Conservation (phyloP, 2,888 invertebrate genomes). For the Tiphia femorata region DNA sequence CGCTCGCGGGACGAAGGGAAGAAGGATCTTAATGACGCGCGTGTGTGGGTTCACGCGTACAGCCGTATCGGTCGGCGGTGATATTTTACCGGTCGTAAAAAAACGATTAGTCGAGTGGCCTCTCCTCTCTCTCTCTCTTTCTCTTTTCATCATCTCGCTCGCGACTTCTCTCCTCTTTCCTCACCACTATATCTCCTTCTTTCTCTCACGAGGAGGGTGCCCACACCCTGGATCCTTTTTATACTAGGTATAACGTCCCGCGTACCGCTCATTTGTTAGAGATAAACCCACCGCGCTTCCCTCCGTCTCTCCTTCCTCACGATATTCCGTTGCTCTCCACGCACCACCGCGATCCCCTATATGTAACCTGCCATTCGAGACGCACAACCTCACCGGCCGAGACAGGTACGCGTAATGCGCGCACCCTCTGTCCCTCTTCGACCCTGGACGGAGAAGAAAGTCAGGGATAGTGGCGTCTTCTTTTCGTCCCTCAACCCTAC, state of each 20-base stretch:
- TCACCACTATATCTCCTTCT: no score
- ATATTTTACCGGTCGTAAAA: conserved; percentile 44
- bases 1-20: neutral
- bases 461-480: no score
- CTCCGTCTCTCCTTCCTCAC: neutral
- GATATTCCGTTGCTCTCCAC: conserved; percentile 5
- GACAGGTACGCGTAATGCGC: conserved; percentile 11
- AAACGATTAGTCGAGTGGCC: conserved; percentile 42
- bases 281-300: conserved; percentile 34
- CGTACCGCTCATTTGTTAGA: conserved; percentile 48
- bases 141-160: no score
- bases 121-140: conserved; percentile 1
- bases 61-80: conserved; percentile 19
- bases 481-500: neutral
- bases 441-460: no score
- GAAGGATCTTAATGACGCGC: no score
- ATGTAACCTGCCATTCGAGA: conserved; percentile 15
- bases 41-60: neutral
- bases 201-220: no score
- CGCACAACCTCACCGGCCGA: conserved; percentile 4
- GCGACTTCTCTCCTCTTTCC: conserved; percentile 2
- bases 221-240: no score
- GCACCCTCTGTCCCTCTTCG: conserved; percentile 5
- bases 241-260: conserved; percentile 41
- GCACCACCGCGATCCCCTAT: no score